Conservation (phyloP, 2,113 vertebrate genomes). For the Nothoprocta perdicaria region DNA sequence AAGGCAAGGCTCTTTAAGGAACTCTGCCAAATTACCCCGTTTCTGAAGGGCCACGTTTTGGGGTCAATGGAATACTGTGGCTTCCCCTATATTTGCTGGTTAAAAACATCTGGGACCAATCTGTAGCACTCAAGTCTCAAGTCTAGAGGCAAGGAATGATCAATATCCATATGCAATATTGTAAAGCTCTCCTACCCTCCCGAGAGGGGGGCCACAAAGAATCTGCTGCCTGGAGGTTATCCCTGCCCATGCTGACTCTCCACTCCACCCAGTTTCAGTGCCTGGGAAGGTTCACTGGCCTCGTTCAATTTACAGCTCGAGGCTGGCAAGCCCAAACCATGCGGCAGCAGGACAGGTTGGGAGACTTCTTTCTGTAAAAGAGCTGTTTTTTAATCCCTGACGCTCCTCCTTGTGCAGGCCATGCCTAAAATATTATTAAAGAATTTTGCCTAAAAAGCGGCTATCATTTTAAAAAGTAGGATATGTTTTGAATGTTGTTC, state of each 20-base stretch:
- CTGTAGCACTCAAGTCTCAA: neutral
- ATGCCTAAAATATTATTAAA: neutral
- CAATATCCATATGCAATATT: neutral
- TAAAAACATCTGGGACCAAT: neutral
- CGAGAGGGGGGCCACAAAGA: accelerated
- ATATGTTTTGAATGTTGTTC: accelerated
- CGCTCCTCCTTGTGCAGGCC: no score
- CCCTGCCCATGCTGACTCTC: neutral
- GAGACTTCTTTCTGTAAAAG: neutral
- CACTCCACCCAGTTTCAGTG: neutral
- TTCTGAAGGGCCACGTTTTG: neutral
- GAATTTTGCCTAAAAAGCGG: neutral
- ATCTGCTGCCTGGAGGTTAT: neutral
- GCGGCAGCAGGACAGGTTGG: neutral
- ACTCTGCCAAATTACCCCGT: neutral
- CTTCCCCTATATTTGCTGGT: neutral
- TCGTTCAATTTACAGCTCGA: neutral
- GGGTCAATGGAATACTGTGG: neutral
- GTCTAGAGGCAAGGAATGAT: neutral
- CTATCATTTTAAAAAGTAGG: neutral
- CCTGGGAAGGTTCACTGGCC: neutral
- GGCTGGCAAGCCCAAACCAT: neutral
- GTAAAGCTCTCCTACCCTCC: neutral
- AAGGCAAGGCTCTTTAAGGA: neutral
- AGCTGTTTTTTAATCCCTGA: neutral